phyloP scores from a whole-genome alignment of 2,113 vertebrate genomes.

The Lota lota region DNA sequence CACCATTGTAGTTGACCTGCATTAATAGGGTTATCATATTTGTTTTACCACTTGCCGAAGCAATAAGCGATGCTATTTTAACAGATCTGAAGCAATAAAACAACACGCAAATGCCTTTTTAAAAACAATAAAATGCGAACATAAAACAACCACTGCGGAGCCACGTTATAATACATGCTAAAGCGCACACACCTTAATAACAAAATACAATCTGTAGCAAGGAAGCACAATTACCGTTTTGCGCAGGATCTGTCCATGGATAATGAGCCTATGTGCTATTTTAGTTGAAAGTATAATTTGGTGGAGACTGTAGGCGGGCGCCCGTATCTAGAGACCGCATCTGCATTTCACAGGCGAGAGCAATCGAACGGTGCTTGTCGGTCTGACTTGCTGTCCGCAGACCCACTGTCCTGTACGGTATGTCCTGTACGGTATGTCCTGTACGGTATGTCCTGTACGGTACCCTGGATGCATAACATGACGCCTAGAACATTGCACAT shows the following conservation, averaged over 20 bases:
- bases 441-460: too few species aligned
- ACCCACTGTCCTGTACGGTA: too few species aligned
- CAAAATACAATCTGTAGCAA: not conserved
- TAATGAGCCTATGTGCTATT: conserved; percentile 17
- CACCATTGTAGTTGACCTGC: not conserved
- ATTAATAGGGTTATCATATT: too few species aligned
- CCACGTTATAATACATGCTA: not conserved
- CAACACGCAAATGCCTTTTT: not conserved
- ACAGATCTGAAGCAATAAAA: not conserved
- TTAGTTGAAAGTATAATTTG: conserved; percentile 34
- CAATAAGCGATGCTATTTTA: not conserved
- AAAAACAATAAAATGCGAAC: not conserved
- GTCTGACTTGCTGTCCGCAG: too few species aligned
- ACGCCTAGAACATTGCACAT: too few species aligned
- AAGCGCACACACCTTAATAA: not conserved
- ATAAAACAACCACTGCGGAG: conserved; percentile 19
- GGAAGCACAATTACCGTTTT: conserved; percentile 40
- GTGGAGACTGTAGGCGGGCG: conserved; percentile 27
- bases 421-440: too few species aligned
- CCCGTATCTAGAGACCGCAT: conserved; percentile 39
- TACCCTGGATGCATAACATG: too few species aligned
- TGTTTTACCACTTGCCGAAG: too few species aligned
- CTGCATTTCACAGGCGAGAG: conserved; percentile 46
- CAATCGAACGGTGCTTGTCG: conserved; percentile 38
- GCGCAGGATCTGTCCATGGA: conserved; percentile 47